Base-by-base conservation (phyloP, 1,140 invertebrate species). In the Alviniconcha marisindica region DNA sequence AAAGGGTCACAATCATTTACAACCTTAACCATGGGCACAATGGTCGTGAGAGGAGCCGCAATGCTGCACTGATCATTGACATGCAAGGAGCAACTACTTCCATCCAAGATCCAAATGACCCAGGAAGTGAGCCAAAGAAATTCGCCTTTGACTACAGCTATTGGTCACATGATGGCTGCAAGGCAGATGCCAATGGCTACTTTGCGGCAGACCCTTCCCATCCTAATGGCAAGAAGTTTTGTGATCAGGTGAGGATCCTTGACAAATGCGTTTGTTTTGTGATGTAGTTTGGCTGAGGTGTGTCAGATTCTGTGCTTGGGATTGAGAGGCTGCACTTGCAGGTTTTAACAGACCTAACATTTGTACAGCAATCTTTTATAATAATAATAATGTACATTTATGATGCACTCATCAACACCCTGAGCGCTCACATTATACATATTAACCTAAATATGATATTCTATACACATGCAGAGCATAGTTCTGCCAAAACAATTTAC, bases 131-230 rank as follows among this genome's bases (percentile, higher is more conserved):
- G 4, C 88, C 88, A 5, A 94, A 94, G 85, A 93, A 93, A 83
- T 96, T 95, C 88, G 93, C 94, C 10, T 95, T 94, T 90, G 95
- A 95, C 90, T 93, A 93, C 89, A 94, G 94, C 83, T 95, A 95
- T 87, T 95, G 95, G 95, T 95, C 94, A 76, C 95, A 95, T 90
- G 95, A 95, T 89, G 95, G 95, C 0, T 95, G 89, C 86, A 94
- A 93, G 74, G 93, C 94, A 81, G 87, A 92, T 10, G 82, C 90
- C 14, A 94, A 93, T 86, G 95, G 95, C 21, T 94, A 94, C 84
- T 93, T 91, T 63, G 89, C 84, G 12, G 87, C 94, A 2, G 94
- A 95, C 87, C 81, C 87, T 0, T 89, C 88, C 36, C 93, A 93
- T 77, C 85, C 91, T 1, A 94, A 94, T 86, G 93, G 93, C 7